Evolutionary conservation across 2,113 vertebrate genomes (phyloP), one percentile per base, ranked within the genome.

Genomic region (Dissostichus mawsoni): DNA sequence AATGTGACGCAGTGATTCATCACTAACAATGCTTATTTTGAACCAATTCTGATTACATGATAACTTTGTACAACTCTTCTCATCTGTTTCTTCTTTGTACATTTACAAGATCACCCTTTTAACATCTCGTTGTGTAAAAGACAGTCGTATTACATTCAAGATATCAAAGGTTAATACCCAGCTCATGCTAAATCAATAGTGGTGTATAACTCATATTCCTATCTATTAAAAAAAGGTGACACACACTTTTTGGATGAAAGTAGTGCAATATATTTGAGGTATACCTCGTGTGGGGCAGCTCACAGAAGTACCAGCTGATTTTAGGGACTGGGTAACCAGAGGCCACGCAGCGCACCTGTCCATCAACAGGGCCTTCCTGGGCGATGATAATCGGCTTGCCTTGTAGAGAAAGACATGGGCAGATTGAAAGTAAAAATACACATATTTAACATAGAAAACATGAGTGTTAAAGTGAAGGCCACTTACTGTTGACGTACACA

Each of bases 401-500:
- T 99, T 80, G 85, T 2, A n/a, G 29, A 78, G 11, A 58, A 20
- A 79, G 41, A 12, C 5, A 4, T 48, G 29, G 23, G 3, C 29
- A 33, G 7, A 25, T 47, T 48, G 36, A 25, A 13, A 3, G 6
- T 5, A 61, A 41, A 61, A 76, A 47, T 50, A 23, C n/a, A 58
- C 13, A 25, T 44, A 23, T 12, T 51, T 5, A 51, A 59, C 44
- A 41, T 29, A 17, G 17, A 29, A 10, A 33, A 65, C 20, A 5
- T 29, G 9, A 50, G 9, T 53, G n/a, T 14, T 23, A 56, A 65
- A 53, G 62, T n/a, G 23, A 58, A 59, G 36, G 13, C 4, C 29
- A 93, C 92, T 97, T 94, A 99, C 98, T 98, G 87, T 95, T 97
- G 87, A 99, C 97, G 14, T 97, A 98, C 83, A 99, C 95, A 10